A percentile compares a stretch with the other conserved stretches of the same genome.
phyloP scores from a whole-genome alignment of 2,888 invertebrate genomes.

The Chymomyza procnemis region DNA sequence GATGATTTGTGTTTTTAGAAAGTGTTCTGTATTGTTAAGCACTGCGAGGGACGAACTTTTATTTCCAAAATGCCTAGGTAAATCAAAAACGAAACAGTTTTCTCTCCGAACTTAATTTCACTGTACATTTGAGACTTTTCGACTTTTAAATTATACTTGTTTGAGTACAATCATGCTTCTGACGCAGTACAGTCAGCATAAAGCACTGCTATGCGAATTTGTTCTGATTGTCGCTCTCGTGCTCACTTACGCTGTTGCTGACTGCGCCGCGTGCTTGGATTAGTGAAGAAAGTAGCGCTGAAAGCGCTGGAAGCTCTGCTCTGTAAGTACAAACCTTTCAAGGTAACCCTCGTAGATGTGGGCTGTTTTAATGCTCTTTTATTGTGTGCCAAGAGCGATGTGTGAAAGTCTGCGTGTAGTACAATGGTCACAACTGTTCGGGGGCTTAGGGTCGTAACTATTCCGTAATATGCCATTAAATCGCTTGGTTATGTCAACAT shows the following conservation, averaged over 20 bases:
- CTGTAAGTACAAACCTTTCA: background rate
- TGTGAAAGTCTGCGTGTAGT: conserved; percentile 27
- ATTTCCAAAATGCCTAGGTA: conserved; percentile 23
- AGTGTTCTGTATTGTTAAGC: conserved; percentile 33
- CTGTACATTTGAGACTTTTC: no score
- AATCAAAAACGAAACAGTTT: no score
- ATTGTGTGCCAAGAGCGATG: conserved; percentile 29
- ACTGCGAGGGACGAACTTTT: background rate
- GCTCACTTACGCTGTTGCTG: no score
- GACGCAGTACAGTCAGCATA: no score
- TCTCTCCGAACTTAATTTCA: no score
- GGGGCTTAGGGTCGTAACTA: background rate
- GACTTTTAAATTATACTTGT: no score
- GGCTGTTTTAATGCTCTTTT: background rate
- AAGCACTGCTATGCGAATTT: no score
- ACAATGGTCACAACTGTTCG: background rate
- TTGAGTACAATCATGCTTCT: no score
- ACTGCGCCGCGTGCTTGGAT: no score
- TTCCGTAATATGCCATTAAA: background rate
- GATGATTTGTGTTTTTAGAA: conserved; percentile 61
- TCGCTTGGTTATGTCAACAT: background rate
- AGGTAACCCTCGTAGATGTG: background rate
- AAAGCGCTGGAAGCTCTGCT: no score
- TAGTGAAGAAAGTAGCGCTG: no score
- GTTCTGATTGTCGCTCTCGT: no score